Evolutionary conservation across 2,888 invertebrate genomes (phyloP).

Genomic region (Pheosia tremula): DNA sequence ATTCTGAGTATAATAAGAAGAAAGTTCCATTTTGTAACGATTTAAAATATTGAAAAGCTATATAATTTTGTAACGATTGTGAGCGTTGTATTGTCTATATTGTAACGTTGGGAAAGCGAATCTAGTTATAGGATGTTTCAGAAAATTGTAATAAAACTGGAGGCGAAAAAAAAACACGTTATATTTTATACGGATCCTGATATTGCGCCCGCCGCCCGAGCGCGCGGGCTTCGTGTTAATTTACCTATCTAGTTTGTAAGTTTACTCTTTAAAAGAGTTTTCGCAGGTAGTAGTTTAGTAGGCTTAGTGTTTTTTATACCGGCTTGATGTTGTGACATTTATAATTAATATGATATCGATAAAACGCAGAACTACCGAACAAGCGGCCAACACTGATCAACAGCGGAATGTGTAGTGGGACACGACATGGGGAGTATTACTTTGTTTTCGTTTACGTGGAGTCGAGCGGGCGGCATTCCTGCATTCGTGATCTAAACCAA

Average conservation of each 20-base stretch:
- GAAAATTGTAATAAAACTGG: slow-evolving; percentile 82
- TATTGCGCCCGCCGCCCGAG: slow-evolving; percentile 55
- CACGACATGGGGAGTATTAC: slow-evolving; percentile 44
- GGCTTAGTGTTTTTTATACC: slow-evolving; percentile 85
- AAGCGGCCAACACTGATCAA: slow-evolving; percentile 75
- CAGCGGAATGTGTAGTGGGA: slow-evolving; percentile 81
- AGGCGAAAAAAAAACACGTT: slow-evolving; percentile 74
- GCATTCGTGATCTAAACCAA: slow-evolving; percentile 74
- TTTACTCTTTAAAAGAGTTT: slow-evolving; percentile 84
- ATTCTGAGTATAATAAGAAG: slow-evolving; percentile 57
- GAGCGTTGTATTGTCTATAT: slow-evolving; percentile 82
- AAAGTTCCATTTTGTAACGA: slow-evolving; percentile 77
- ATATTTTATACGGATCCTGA: slow-evolving; percentile 80
- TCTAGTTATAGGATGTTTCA: slow-evolving; percentile 79
- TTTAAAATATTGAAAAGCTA: slow-evolving; percentile 66
- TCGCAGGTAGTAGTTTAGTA: slow-evolving; percentile 83
- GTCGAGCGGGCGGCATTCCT: slow-evolving; percentile 62
- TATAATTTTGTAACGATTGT: slow-evolving; percentile 73
- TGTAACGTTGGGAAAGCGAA: slow-evolving; percentile 75
- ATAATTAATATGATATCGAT: slow-evolving; percentile 66
- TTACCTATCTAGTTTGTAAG: slow-evolving; percentile 80
- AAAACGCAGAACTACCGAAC: slow-evolving; percentile 67
- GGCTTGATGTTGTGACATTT: slow-evolving; percentile 85
- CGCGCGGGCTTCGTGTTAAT: slow-evolving; percentile 69
- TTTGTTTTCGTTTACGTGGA: slow-evolving; percentile 58